Percentiles rank a stretch among this genome's conserved stretches.
Evolutionary conservation across 2,113 vertebrate genomes (phyloP).

Genomic region (Muscicapa adusta): DNA sequence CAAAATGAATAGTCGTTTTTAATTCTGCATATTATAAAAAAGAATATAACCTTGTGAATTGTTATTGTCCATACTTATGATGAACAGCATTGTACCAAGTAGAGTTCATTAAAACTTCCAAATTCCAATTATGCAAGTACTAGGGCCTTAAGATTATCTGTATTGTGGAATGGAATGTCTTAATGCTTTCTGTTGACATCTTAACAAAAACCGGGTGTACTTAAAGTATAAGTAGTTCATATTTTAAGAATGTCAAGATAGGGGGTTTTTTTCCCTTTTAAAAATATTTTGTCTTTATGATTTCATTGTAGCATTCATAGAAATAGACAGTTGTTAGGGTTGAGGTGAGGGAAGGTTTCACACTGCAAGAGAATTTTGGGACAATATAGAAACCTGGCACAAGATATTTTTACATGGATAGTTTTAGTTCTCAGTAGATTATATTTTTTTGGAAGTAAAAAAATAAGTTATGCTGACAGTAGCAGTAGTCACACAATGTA

Average conservation of each 20-base stretch:
- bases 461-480: neutral
- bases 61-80: neutral
- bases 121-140: neutral
- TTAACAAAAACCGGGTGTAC: neutral
- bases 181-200: neutral
- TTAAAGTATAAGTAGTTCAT: neutral
- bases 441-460: neutral
- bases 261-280: accelerated
- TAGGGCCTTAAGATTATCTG: neutral
- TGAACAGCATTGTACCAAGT: neutral
- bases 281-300: neutral
- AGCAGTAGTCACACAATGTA: neutral
- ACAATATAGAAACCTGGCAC: neutral
- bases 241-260: neutral
- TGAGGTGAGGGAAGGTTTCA: neutral
- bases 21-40: neutral
- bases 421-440: neutral
- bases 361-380: neutral
- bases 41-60: neutral
- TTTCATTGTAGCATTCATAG: neutral
- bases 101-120: neutral
- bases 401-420: neutral
- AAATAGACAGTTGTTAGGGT: neutral
- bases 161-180: neutral
- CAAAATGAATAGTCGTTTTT: neutral